Base-by-base conservation (phyloP, 1,140 invertebrate genomes). In the Panagrolaimus sp. region DNA sequence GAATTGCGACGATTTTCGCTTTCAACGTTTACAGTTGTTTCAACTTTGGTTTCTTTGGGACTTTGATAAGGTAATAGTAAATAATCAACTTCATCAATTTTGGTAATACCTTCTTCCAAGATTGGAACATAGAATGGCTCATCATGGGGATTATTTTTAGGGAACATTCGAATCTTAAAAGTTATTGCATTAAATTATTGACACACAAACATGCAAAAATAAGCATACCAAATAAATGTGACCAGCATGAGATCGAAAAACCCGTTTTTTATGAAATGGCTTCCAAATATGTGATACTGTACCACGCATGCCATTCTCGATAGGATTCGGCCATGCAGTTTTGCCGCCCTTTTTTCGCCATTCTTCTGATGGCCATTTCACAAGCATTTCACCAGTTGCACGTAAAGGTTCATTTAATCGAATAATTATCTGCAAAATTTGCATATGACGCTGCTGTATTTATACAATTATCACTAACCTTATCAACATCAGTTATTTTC, bases 281-380 rank as follows among this genome's bases (percentile, higher is more conserved):
- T 23, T 46, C 68, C 68, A 70, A 14, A 53, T 44, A 68, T 70
- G 64, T 11, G 62, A 68, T 1, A 70, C 46, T 8, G 14, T 25
- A 7, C 64, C 68, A 43, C 43, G 25, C 27, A 68, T 9, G 1
- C 68, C 68, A 14, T 68, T 68, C 31, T 67, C 23, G 23, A 72
- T 47, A 5, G 44, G 14, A 38, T 27, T n/a, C 2, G 27, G 9
- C 74, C 74, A 76, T 23, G 27, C 70, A 16, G 71, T 51, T 69
- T 57, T 45, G 16, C 74, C 74, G 14, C 74, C 73, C n/a, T 48
- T 27, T 44, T 38, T 46, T 4, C 73, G 73, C 73, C 69, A 76
- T 23, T 63, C 64, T 62, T 71, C 43, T 13, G 47, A 38, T 7
- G 73, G 73, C 73, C 73, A 74, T 23, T 43, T 27, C 14, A 74